Evolutionary conservation across 2,113 vertebrate species (phyloP), one percentile per base, ranked within the genome.

Genomic region (Mormoops blainvillei): DNA sequence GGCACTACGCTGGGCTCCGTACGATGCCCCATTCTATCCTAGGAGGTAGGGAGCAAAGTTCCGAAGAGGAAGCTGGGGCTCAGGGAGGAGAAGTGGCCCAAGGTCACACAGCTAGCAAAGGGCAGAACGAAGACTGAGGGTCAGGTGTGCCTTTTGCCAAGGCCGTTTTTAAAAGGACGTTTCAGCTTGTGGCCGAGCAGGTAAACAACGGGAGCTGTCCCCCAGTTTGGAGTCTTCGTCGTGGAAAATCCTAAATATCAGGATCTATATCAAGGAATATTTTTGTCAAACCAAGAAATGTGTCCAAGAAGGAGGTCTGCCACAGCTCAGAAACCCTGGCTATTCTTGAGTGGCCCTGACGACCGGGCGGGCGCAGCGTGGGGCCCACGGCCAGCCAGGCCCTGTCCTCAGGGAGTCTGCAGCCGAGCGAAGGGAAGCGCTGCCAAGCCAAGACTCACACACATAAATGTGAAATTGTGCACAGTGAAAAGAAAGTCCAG

Each of bases 341-440:
- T 6, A 36, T 9, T 54, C 33, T 1, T 5, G 41, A 67, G 54
- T 20, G 33, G 2, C 4, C 18, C 52, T 16, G 1, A 1, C 31
- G n/a, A 8, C 52, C 73, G 52, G 22, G 15, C 2, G 16, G 54
- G 67, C 41, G 48, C 45, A n/a, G 3, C 3, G 54, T 22, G 36
- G 11, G 56, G 10, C 10, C 33, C 63, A 20, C 18, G 14, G 28
- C 6, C 61, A 31, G 14, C 18, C 16, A 22, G 24, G 10, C 24
- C 65, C n/a, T 38, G 5, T 1, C 0, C 1, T 33, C 74, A 9
- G 1, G 52, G 31, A 80, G 22, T 0, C 61, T 52, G 33, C 33
- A 14, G 43, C 24, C 4, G 7, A 63, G 11, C 58, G 14, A n/a
- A 20, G 10, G 33, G 33, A 81, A 71, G 45, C 61, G 22, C 7